A percentile compares a stretch with the other conserved stretches of the same genome.
Conservation (phyloP, 2,888 invertebrate genomes). For the Chironomus tentans region DNA sequence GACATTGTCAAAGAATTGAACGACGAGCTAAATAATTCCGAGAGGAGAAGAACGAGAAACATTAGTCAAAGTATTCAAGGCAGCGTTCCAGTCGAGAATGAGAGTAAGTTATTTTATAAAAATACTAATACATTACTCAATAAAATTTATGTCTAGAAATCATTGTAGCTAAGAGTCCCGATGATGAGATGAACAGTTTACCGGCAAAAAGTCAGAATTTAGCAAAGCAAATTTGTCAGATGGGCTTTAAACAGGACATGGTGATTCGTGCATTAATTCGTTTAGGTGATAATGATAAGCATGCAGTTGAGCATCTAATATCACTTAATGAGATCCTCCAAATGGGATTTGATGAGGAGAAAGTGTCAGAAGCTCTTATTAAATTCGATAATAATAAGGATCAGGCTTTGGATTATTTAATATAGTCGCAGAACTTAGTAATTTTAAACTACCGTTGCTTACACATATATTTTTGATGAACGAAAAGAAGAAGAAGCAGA, state of each 20-base stretch:
- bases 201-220: constrained; percentile 52
- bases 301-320: constrained; percentile 76
- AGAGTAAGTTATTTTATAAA: constrained; percentile 1
- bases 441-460: neutral
- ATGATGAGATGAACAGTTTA: constrained; percentile 35
- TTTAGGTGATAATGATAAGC: constrained; percentile 75
- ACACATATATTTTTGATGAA: neutral
- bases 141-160: neutral
- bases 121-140: no score
- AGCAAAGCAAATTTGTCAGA: constrained; percentile 65
- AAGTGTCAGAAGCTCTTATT: constrained; percentile 62
- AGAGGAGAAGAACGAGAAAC: constrained; percentile 46
- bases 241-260: constrained; percentile 80
- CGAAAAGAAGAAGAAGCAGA: neutral
- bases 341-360: constrained; percentile 71
- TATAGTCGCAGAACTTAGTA: constrained; percentile 45
- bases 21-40: constrained; percentile 51
- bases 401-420: constrained; percentile 73
- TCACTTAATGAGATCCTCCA: constrained; percentile 68
- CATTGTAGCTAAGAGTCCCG: neutral
- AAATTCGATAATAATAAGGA: constrained; percentile 75
- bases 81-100: constrained; percentile 31
- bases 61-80: constrained; percentile 45
- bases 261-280: constrained; percentile 71
- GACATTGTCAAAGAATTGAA: constrained; percentile 67